Evolutionary conservation across 2,113 vertebrate species (phyloP).

Genomic region (Anser brachyrhynchus): DNA sequence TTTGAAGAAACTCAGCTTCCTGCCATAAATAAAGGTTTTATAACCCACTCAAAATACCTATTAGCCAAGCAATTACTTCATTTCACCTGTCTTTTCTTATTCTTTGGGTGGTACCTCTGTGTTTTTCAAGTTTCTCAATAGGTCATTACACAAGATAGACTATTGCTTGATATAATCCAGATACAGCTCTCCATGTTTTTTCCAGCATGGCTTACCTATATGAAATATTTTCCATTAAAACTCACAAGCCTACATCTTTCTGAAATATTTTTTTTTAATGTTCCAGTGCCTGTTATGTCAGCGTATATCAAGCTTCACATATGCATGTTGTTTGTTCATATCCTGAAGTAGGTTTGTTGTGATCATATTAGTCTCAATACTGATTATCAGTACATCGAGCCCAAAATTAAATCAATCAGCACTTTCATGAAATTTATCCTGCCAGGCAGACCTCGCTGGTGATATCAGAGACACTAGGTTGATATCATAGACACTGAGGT

Average conservation of each 20-base stretch:
- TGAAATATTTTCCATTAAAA: not conserved
- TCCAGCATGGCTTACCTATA: not conserved
- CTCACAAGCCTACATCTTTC: not conserved
- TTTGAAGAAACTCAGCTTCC: conserved; percentile 35
- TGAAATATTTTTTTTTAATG: not conserved
- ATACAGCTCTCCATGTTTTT: not conserved
- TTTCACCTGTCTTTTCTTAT: not conserved
- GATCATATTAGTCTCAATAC: not conserved
- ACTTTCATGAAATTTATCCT: not conserved
- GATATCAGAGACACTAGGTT: not conserved
- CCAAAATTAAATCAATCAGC: not conserved
- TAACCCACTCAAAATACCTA: not conserved
- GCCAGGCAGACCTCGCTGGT: not conserved
- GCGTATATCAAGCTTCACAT: not conserved
- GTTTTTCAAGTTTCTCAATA: not conserved
- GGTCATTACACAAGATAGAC: not conserved
- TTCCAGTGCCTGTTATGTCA: not conserved
- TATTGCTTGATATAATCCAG: not conserved
- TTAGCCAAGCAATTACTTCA: not conserved
- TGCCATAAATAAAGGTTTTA: conserved; percentile 29
- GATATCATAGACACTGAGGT: not conserved
- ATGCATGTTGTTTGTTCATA: not conserved
- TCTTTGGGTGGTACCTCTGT: not conserved
- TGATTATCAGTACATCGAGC: not conserved
- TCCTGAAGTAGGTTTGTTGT: not conserved